Base-by-base conservation (phyloP, 2,797 vertebrate genomes). In the Lophius americanus region DNA sequence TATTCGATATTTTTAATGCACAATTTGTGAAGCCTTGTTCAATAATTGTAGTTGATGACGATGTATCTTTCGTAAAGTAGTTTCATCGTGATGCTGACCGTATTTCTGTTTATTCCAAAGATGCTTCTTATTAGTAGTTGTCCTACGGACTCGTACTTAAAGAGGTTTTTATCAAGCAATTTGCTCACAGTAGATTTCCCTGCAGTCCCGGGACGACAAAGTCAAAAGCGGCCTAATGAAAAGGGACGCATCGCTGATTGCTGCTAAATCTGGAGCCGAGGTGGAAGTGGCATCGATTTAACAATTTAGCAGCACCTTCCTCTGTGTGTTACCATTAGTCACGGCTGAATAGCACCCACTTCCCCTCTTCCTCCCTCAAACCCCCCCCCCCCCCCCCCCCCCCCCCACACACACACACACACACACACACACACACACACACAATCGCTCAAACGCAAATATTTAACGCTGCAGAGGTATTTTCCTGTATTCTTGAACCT, bases 271-370 rank as follows among this genome's bases (percentile, higher is more conserved):
- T 93, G 95, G 94, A 94, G 93, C 89, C 89, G 90, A 92, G 95
- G 94, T 95, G 96, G 95, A 96, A 95, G 94, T 95, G 93, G 94
- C 93, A 95, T 94, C 95, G 95, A 96, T 97, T 96, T 94, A 95
- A 95, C 95, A 91, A 94, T 92, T 93, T 93, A 93, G 88, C 89
- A 92, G 88, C 72, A 94, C 91, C 92, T 94, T 94, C 94, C 95
- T 94, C 88, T 94, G 95, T 93, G 96, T 93, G 94, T 95, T 95
- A 95, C 94, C 93, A 95, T 96, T 95, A 94, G 94, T 95, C 93
- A 96, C 89, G 95, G 95, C 92, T 96, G 94, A 95, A 91, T 92
- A 95, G 90, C 93, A 88, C 81, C 90, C 92, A 91, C 93, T 92
- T 93, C 91, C 76, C 88, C 91, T 64, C 80, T 82, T 83, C 87